Base-by-base conservation (phyloP, 2,797 vertebrate species). In the Hephaestus fuliginosus region DNA sequence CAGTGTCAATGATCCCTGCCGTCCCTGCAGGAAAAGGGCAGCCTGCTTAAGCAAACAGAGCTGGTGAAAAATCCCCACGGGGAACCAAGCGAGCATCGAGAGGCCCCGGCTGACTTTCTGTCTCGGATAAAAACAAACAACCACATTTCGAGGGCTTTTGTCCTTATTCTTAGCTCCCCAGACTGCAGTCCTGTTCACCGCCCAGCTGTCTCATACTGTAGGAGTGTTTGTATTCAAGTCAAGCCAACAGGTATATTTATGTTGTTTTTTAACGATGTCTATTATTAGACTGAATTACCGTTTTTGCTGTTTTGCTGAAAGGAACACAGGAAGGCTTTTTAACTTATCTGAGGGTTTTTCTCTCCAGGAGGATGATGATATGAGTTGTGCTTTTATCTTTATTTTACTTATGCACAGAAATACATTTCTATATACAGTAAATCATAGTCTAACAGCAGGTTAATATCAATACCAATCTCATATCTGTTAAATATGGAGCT, bases 201-300 rank as follows among this genome's bases (percentile, higher is more conserved):
- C 66, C n/a, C 65, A 22, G 56, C 18, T 10, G 53, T 70, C 41
- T 76, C 17, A 18, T 28, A 39, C 48, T 79, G 70, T 5, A 57
- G 56, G 17, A 60, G 55, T 55, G 60, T 83, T 76, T 68, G 49
- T 63, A 64, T 70, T 58, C 18, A 73, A 67, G 49, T 72, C 48
- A 7, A 72, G 39, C 62, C 33, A 53, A 10, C 22, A 22, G 30
- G 44, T 70, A n/a, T 80, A 81, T 86, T 87, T 76, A 68, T 81
- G 69, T 55, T 80, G 65, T 73, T 89, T 82, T 48, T 64, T 1
- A 80, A 90, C 82, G 83, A 92, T 2, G 85, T 91, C 90, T 92
- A 28, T 78, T 80, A 51, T 92, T 60, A 86, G 91, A 93, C 90
- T 63, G 89, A 92, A 62, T 79, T 36, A 70, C 22, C 55, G 53